phyloP scores from a whole-genome alignment of 2,113 vertebrate genomes.

The Chamaetylas fuelleborni region DNA sequence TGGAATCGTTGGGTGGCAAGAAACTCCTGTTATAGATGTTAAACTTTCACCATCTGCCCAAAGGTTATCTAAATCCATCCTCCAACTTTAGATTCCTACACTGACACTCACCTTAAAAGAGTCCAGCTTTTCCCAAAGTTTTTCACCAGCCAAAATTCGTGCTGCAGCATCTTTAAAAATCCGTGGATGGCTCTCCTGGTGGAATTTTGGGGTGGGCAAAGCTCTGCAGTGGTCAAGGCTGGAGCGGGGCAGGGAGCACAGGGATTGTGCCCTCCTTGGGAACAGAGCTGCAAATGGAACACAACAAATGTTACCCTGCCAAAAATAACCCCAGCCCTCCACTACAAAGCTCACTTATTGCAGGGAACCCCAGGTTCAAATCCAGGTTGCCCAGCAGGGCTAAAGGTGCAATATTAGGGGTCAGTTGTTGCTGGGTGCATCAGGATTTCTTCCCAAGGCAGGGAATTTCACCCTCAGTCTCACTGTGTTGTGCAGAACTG shows the following conservation, averaged over 20 bases:
- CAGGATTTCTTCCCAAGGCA: not conserved
- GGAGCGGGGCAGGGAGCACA: not conserved
- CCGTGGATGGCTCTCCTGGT: not conserved
- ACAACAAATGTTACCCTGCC: slow-evolving; percentile 44
- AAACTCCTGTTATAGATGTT: not conserved
- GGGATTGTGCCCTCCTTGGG: not conserved
- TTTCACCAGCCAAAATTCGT: not conserved
- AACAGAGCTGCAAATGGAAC: not conserved
- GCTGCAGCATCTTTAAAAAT: not conserved
- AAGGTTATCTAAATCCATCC: not conserved
- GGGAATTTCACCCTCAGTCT: not conserved
- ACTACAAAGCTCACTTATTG: slow-evolving; percentile 2
- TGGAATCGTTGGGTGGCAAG: not conserved
- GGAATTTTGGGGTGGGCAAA: not conserved
- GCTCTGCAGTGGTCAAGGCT: not conserved
- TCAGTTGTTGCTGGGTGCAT: not conserved
- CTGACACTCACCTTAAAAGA: not conserved
- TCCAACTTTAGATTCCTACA: not conserved
- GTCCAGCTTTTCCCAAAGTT: not conserved
- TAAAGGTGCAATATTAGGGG: not conserved
- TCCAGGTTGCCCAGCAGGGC: not conserved
- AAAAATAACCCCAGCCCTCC: slow-evolving; percentile 44
- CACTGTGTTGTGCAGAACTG: not conserved
- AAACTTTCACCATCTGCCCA: slow-evolving; percentile 38
- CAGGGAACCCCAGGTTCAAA: not conserved